Evolutionary conservation across 2,888 invertebrate species (phyloP), one percentile per base, ranked within the genome.

Genomic region (Druceiella hillmani): DNA sequence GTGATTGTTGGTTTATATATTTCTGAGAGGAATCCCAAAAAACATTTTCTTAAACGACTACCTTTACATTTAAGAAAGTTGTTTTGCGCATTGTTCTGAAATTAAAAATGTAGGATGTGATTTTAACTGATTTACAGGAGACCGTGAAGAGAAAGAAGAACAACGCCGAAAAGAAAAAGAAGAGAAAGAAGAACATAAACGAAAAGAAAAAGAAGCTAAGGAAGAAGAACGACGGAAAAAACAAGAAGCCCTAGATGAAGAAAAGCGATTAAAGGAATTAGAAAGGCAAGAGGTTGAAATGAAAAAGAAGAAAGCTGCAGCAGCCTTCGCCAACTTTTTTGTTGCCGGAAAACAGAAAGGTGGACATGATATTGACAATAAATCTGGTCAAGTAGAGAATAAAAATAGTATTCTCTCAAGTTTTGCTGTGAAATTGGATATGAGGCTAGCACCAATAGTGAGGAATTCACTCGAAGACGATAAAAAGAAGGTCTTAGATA

Each of bases 281-380:
- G 78, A 80, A 50, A 84, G 78, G 50, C 72, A 79, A 48, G 87
- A 85, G 58, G 78, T 78, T 34, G 83, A 84, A 55, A 73, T 81
- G 7, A 83, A 83, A 49, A 85, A 86, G 54, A 83, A 84, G 48
- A 87, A 88, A 54, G 81, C 81, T 0, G 83, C 84, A 1, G 81
- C 82, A 35, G 83, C 81, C 3, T 91, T 92, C 55, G 82, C 75
- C 0, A 89, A 84, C 53, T 92, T 91, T 58, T 92, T 92, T 60
- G 80, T 84, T 1, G 67, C 78, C n/a, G n/a, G n/a, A 3, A 81
- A 78, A 53, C 80, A 70, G 44, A 71, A 69, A 43, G 45, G 52
- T 2, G 66, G 17, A 10, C 24, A 55, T 28, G 57, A 75, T 7
- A 68, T 66, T 40, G 62, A 66, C 2, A 61, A 61, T 38, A 46